Conservation (phyloP, 2,113 vertebrate species). For the Nesogale talazaci region DNA sequence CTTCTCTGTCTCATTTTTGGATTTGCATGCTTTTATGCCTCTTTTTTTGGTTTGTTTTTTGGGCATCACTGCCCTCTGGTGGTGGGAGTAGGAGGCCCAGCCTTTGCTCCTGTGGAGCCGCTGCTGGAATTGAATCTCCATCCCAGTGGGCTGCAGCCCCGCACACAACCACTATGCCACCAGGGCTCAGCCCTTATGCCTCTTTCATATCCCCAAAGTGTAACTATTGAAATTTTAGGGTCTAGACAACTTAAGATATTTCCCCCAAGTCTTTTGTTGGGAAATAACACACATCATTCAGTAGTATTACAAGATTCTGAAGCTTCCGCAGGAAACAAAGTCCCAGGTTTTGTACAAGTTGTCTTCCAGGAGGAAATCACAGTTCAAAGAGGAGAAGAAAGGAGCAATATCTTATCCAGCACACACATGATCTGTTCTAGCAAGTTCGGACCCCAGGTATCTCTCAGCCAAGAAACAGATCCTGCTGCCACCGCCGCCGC, state of each 20-base stretch:
- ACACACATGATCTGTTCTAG: not conserved
- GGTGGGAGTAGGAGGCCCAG: no score
- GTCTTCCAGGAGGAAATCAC: conserved; percentile 17
- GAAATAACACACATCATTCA: not conserved
- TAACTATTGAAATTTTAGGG: conserved; percentile 11
- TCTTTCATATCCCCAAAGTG: conserved; percentile 38
- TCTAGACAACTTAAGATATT: conserved; percentile 3
- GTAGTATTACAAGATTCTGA: not conserved
- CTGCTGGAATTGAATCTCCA: no score
- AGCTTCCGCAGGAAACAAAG: conserved; percentile 38
- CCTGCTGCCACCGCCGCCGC: no score
- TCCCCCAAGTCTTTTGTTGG: conserved; percentile 23
- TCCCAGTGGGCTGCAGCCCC: no score
- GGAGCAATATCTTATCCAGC: conserved; percentile 36
- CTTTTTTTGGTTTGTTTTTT: no score
- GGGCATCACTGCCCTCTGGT: no score
- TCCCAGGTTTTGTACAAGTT: conserved; percentile 44
- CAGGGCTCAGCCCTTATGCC: not conserved
- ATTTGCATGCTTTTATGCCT: not conserved
- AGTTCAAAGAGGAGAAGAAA: conserved; percentile 68
- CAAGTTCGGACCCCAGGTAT: not conserved
- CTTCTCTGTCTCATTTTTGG: conserved; percentile 27
- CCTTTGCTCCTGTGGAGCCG: no score
- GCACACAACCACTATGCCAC: no score
- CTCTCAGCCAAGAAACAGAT: conserved; percentile 55